Evolutionary conservation across 1,140 invertebrate species (phyloP), one percentile per base, ranked within the genome.

Genomic region (Magallana gigas): DNA sequence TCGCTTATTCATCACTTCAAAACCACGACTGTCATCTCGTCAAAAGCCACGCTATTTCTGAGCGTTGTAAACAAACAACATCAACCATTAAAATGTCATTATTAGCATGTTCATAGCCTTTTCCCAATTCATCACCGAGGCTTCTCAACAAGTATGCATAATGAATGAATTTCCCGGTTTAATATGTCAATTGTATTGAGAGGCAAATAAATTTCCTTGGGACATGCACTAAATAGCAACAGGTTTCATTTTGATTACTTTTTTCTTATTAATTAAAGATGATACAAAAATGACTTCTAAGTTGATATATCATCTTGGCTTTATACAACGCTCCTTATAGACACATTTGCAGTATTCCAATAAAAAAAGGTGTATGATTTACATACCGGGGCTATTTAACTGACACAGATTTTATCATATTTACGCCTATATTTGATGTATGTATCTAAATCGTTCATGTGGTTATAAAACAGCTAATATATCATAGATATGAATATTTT

Each of bases 91-190:
- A 76, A 76, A 76, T 76, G 68, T 76, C 68, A 76, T 76, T 76
- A 76, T 76, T 76, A 11, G 68, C 68, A 76, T 76, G 68, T 76
- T 36, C 36, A 76, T 76, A 29, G 23, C 68, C 14, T 11, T 36
- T 76, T 76, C 36, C 23, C 68, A 76, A 76, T 76, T 76, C 68
- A 76, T 76, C 68, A 76, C 36, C 36, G 68, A 29, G 68, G 23
- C 36, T 76, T 76, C 36, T 36, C 36, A 29, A 76, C 18, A 76
- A 76, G 68, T 76, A 76, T 76, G 68, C 68, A 76, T 76, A 76
- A 76, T 76, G 68, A 76, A 76, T 76, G 68, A 76, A 29, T 76
- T 76, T 76, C 68, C 68, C 23, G 68, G 68, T 76, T 76, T 76
- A 76, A 76, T 76, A 29, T 76, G 68, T 76, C 68, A 76, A 29